A percentile compares a stretch with the other conserved stretches of the same genome.
phyloP scores from a whole-genome alignment of 2,113 vertebrate genomes.

The Nymphicus hollandicus region DNA sequence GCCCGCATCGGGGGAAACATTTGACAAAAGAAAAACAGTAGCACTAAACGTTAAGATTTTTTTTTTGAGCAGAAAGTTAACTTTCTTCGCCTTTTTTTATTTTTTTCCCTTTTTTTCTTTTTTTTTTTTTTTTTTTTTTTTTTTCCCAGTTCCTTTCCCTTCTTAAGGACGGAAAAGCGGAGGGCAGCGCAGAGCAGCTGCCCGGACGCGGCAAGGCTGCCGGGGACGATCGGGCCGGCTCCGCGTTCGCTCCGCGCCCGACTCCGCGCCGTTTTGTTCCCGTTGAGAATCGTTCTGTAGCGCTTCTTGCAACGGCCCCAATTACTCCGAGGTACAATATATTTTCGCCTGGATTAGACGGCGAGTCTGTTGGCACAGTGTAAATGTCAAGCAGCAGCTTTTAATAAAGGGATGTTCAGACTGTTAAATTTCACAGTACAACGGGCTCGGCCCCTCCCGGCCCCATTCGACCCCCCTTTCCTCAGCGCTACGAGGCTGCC shows the following conservation, averaged over 20 bases:
- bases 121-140: rapidly evolving
- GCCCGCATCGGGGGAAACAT: constrained; percentile 58
- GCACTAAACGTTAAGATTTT: constrained; percentile 37
- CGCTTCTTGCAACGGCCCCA: constrained; percentile 26
- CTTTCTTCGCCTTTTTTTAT: neutral
- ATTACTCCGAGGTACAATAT: constrained; percentile 31
- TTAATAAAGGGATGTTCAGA: constrained; percentile 76
- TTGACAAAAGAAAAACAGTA: constrained; percentile 71
- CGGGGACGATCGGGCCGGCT: neutral
- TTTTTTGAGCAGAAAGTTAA: constrained; percentile 66
- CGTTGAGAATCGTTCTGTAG: constrained; percentile 29
- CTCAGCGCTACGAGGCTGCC: neutral
- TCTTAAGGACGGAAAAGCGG: no score
- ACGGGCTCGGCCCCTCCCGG: constrained; percentile 3
- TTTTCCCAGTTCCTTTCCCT: neutral
- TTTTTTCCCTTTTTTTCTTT: no score
- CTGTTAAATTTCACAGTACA: constrained; percentile 66
- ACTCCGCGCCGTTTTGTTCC: constrained; percentile 33
- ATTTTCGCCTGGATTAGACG: constrained; percentile 69
- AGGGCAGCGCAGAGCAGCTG: neutral
- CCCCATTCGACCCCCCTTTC: neutral
- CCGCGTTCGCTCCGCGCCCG: neutral
- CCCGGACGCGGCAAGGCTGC: neutral
- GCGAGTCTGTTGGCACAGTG: constrained; percentile 69
- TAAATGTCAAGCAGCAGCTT: constrained; percentile 78